Evolutionary conservation across 2,888 invertebrate species (phyloP), one percentile per base, ranked within the genome.

Genomic region (Drosophila anomalata): DNA sequence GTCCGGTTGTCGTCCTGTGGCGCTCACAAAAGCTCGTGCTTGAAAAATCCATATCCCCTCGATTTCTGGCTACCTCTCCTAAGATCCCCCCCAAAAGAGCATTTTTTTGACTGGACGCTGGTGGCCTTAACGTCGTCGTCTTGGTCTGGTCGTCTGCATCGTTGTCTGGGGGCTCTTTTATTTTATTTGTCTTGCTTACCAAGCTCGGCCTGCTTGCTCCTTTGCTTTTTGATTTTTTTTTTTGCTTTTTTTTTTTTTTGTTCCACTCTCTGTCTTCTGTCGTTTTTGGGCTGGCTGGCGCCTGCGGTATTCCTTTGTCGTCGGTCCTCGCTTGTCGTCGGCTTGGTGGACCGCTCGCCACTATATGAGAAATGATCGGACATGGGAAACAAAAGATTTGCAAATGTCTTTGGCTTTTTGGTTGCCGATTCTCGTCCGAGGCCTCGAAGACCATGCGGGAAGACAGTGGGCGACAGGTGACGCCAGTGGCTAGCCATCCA

Each of bases 301-400:
- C 90, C 90, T 89, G 90, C 90, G 90, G 90, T 90, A 87, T 89
- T 88, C 90, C 88, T 90, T 90, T 90, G 89, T 90, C 85, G 84
- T 86, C 54, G 62, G 69, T 33, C 31, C 31, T 52, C 41, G 56
- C 77, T 73, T 87, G 87, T 89, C 83, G 79, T 78, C 76, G 80
- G 72, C 67, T 39, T 88, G 76, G 76, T 71, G 72, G 68, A 76
- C 75, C 48, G 71, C 74, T 85, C 56, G 70, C 81, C 74, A 78
- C 74, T 79, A 83, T 86, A 87, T 90, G 90, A 89, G 90, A 89
- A 90, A 90, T 89, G 89, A 89, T 89, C 89, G 83, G 87, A 88
- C 86, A 88, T 84, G 88, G 81, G 86, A 89, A 89, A 89, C 89
- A 89, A 89, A 90, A 88, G 89, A 89, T 86, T 86, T 86, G 86